phyloP scores from a whole-genome alignment of 2,888 invertebrate genomes.

The Sarcophaga subvicina region DNA sequence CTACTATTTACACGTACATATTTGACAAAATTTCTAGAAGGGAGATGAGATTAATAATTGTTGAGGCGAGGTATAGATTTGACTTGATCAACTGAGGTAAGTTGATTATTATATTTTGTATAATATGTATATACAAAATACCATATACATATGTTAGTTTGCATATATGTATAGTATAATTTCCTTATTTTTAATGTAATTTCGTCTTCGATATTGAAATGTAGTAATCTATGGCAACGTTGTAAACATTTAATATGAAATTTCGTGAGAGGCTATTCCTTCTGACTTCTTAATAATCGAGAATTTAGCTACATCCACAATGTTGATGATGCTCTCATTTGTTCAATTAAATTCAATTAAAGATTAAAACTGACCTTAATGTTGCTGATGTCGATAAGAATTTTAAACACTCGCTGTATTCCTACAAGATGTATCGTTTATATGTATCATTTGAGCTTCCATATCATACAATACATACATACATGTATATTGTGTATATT shows the following conservation, averaged over 20 bases:
- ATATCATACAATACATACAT: no score
- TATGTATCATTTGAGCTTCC: no score
- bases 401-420: conserved; percentile 42
- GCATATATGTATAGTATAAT: no score
- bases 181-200: background rate
- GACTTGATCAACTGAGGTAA: no score
- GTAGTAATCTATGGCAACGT: background rate
- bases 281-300: conserved; percentile 18
- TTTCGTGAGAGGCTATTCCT: conserved; percentile 13
- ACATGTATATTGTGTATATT: no score
- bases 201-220: background rate
- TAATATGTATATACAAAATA: no score
- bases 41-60: no score
- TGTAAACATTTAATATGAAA: conserved; percentile 1
- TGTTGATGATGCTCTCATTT: conserved; percentile 58
- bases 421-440: background rate
- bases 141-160: no score
- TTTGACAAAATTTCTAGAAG: no score
- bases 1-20: no score
- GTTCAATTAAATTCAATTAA: conserved; percentile 80
- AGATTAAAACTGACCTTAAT: conserved; percentile 80
- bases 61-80: no score
- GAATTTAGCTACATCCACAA: background rate
- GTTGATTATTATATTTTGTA: no score
- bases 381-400: conserved; percentile 69